phyloP scores from a whole-genome alignment of 1,140 invertebrate genomes.

The Bicyclus anynana region DNA sequence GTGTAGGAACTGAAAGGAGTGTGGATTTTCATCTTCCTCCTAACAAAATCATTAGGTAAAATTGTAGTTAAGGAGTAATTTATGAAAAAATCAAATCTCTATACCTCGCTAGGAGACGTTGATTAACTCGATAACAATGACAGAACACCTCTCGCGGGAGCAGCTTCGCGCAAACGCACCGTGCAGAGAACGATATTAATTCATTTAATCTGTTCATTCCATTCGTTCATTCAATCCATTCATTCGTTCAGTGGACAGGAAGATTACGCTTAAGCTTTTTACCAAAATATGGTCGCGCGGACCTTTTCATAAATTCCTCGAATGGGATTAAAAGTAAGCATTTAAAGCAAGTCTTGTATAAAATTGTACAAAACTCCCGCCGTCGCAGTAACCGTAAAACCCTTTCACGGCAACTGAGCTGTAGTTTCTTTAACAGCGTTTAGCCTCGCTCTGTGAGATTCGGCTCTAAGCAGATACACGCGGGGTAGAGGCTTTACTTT shows the following conservation, averaged over 20 bases:
- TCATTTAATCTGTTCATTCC: too few relatives aligned
- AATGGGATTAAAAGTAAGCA: not conserved
- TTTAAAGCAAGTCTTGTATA: not conserved
- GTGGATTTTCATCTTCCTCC: too few relatives aligned
- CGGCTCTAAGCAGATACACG: not conserved
- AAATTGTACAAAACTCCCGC: not conserved
- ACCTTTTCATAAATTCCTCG: not conserved
- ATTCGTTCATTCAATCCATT: not conserved
- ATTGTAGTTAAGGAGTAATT: too few relatives aligned
- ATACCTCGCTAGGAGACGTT: too few relatives aligned
- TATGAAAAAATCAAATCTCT: too few relatives aligned
- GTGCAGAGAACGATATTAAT: too few relatives aligned
- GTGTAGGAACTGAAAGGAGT: too few relatives aligned
- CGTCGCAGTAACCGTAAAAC: not conserved
- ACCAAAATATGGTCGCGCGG: not conserved
- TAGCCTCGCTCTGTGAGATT: not conserved
- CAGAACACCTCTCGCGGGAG: too few relatives aligned
- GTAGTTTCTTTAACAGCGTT: not conserved
- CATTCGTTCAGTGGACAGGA: not conserved
- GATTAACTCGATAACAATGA: too few relatives aligned
- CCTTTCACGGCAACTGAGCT: not conserved
- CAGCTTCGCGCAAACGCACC: too few relatives aligned
- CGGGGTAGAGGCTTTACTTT: too few relatives aligned
- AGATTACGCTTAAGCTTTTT: not conserved
- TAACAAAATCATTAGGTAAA: too few relatives aligned